These are phyloP conservation scores for Marmota flaviventris DNA, from an alignment of 2,113 vertebrate genomes.

Conservation along the genomic window DNA sequence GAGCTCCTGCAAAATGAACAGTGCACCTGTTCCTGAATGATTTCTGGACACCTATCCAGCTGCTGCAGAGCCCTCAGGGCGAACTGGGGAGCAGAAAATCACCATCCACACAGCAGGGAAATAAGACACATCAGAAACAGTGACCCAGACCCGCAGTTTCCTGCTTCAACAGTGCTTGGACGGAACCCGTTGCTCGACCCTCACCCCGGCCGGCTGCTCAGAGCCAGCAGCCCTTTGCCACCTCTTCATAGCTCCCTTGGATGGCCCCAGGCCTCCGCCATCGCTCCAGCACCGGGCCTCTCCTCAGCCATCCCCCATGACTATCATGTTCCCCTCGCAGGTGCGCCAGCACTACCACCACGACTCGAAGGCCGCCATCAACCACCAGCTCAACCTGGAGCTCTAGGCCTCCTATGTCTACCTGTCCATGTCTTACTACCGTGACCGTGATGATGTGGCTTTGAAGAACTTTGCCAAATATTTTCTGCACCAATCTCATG, in stretches of 20 bases:
- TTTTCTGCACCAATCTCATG: too few relatives aligned
- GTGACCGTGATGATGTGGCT: too few relatives aligned
- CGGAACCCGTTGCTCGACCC: slow-evolving; percentile 89
- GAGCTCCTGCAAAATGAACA: too few relatives aligned
- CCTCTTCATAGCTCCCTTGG: background rate
- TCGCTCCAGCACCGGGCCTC: background rate
- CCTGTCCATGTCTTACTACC: slow-evolving; percentile 85
- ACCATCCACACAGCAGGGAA: too few relatives aligned
- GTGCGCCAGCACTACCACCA: slow-evolving; percentile 94
- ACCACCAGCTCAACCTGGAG: slow-evolving; percentile 95
- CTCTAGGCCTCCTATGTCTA: slow-evolving; percentile 88
- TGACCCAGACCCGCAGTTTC: slow-evolving; percentile 81
- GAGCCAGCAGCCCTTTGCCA: background rate
- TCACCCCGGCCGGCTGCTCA: background rate
- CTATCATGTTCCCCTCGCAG: slow-evolving; percentile 87
- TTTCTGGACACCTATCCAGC: too few relatives aligned
- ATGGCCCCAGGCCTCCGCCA: background rate
- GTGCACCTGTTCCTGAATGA: too few relatives aligned
- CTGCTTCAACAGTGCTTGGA: slow-evolving; percentile 95
- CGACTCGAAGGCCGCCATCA: slow-evolving; percentile 94
- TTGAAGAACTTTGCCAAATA: too few relatives aligned
- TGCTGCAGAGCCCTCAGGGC: too few relatives aligned
- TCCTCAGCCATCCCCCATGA: slow-evolving; percentile 84
- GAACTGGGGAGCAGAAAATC: too few relatives aligned
- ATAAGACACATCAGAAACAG: too few relatives aligned